Percentiles rank a stretch among this genome's conserved stretches.
Conservation (phyloP, 2,888 invertebrate genomes). For the Pterobdella sp. region DNA sequence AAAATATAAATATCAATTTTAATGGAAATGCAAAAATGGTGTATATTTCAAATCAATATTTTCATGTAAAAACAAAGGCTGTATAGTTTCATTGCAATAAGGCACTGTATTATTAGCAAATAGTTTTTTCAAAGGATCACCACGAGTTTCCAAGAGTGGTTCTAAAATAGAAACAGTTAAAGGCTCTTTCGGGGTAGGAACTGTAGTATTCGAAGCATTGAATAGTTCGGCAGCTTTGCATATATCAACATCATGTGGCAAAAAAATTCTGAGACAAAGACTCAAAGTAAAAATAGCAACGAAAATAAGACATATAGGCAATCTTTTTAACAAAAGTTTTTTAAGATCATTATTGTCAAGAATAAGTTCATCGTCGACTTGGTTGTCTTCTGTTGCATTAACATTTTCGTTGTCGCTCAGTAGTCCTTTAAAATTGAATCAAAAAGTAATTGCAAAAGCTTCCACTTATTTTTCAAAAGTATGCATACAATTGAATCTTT, state of each 20-base stretch:
- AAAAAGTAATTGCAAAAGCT: too few species aligned
- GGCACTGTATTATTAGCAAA: slow-evolving; percentile 19
- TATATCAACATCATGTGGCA: slow-evolving; percentile 3
- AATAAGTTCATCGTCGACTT: slow-evolving; percentile 17
- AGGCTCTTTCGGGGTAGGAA: neutral
- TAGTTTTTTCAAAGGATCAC: neutral
- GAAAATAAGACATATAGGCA: slow-evolving; percentile 19
- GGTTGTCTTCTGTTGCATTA: neutral
- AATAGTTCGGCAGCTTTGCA: slow-evolving; percentile 18
- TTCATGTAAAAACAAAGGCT: slow-evolving; percentile 3
- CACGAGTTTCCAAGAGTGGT: neutral
- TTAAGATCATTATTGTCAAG: neutral
- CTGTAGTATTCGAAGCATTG: slow-evolving; percentile 2
- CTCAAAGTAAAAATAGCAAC: slow-evolving; percentile 1
- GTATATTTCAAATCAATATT: slow-evolving; percentile 6
- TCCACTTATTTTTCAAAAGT: too few species aligned
- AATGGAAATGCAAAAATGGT: neutral
- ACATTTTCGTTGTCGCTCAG: neutral
- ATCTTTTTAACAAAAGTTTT: slow-evolving; percentile 16
- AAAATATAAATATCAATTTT: neutral
- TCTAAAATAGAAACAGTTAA: neutral
- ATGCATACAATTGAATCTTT: too few species aligned
- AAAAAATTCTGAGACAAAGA: slow-evolving; percentile 10
- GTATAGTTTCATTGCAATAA: slow-evolving; percentile 22
- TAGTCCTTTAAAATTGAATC: neutral